These are phyloP conservation scores for Gambusia affinis DNA, from an alignment of 2,113 vertebrate species.

Conservation along the genomic window DNA sequence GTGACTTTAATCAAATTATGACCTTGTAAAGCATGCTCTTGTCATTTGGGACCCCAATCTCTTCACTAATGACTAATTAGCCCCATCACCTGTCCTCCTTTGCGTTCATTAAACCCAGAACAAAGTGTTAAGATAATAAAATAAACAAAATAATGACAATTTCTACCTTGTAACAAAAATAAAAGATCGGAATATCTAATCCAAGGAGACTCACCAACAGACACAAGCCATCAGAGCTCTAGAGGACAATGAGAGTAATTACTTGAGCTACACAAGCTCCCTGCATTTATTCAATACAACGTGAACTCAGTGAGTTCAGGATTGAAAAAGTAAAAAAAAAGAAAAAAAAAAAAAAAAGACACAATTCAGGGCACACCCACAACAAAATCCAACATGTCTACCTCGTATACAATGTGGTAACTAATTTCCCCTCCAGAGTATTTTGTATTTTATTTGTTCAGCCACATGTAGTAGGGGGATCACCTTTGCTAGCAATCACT, in stretches of 20 bases:
- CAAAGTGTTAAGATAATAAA: constrained; percentile 78
- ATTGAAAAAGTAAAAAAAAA: background rate
- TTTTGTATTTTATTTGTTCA: background rate
- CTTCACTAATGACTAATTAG: constrained; percentile 84
- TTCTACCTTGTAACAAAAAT: constrained; percentile 37
- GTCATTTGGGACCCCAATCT: constrained; percentile 82
- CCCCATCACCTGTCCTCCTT: constrained; percentile 80
- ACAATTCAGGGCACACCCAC: too few species aligned
- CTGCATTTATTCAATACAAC: background rate
- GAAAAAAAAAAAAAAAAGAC: background rate
- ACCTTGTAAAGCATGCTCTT: constrained; percentile 84
- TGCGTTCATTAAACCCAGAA: constrained; percentile 78
- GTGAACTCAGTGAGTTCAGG: background rate
- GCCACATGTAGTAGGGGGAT: background rate
- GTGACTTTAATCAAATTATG: constrained; percentile 85
- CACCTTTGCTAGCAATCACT: background rate
- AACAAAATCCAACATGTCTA: background rate
- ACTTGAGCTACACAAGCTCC: constrained; percentile 16
- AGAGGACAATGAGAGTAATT: constrained; percentile 25
- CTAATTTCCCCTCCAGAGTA: background rate
- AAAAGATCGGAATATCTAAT: constrained; percentile 64
- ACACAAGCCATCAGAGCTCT: constrained; percentile 27
- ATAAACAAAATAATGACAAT: constrained; percentile 73
- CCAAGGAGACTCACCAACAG: constrained; percentile 55
- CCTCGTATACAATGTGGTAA: background rate